A percentile compares a stretch with the other conserved stretches of the same genome.
phyloP scores from a whole-genome alignment of 2,888 invertebrate species.

The Cryptus armator region DNA sequence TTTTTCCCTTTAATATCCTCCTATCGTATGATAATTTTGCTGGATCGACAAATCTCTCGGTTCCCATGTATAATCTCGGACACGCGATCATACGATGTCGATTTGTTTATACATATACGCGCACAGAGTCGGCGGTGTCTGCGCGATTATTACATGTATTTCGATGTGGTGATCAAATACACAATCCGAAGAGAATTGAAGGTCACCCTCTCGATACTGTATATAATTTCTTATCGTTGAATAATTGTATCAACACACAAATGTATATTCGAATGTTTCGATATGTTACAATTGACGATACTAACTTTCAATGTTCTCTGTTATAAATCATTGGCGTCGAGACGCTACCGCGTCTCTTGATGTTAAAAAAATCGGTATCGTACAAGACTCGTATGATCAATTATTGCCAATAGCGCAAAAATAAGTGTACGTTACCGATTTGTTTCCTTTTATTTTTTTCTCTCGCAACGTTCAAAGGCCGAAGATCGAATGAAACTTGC shows the following conservation, averaged over 20 bases:
- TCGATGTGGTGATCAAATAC: neutral
- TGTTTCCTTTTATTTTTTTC: conserved; percentile 1
- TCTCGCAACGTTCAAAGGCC: conserved; percentile 33
- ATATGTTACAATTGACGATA: neutral
- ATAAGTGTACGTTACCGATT: neutral
- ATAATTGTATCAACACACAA: neutral
- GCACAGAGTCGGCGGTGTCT: neutral
- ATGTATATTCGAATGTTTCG: neutral
- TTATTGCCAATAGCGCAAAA: neutral
- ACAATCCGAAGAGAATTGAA: neutral
- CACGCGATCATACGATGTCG: conserved; percentile 36
- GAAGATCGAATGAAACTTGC: conserved; percentile 33
- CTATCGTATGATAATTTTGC: neutral
- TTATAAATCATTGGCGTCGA: neutral
- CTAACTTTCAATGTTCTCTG: neutral
- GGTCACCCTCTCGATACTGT: neutral
- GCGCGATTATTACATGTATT: neutral
- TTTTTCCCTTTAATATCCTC: neutral
- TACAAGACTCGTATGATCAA: neutral
- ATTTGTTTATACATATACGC: conserved; percentile 9
- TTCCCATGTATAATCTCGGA: neutral
- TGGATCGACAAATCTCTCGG: neutral
- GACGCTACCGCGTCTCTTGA: no score
- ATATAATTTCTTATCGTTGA: neutral
- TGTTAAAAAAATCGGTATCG: neutral